These are phyloP conservation scores for Podocnemis expansa DNA, from an alignment of 2,113 vertebrate species.

Conservation along the genomic window DNA sequence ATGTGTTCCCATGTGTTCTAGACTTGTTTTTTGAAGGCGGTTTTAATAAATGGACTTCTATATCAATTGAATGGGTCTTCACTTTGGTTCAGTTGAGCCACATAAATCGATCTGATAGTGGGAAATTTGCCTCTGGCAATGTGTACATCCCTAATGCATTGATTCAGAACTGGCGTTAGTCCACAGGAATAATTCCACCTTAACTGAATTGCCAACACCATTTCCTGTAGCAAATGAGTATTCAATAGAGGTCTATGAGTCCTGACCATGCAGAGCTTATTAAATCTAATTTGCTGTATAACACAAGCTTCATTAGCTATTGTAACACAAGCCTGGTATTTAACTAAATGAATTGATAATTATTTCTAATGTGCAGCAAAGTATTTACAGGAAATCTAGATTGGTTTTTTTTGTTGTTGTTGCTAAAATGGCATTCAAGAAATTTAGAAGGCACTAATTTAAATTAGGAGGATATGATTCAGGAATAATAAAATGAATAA, in stretches of 20 bases:
- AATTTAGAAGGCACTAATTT: slow-evolving; percentile 37
- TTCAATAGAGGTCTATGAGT: background rate
- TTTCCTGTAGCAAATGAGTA: background rate
- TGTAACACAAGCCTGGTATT: slow-evolving; percentile 48
- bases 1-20: no score
- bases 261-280: background rate
- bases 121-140: no score
- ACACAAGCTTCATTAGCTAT: slow-evolving; percentile 47
- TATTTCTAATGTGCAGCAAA: slow-evolving; percentile 60
- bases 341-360: slow-evolving; percentile 65
- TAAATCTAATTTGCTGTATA: slow-evolving; percentile 33
- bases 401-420: slow-evolving; percentile 19
- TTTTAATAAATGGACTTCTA: no score
- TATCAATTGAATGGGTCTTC: no score
- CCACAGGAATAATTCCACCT: background rate
- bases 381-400: slow-evolving; percentile 64
- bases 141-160: no score
- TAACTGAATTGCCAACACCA: background rate
- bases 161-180: background rate
- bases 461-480: slow-evolving; percentile 59
- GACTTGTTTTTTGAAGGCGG: no score
- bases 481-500: slow-evolving; percentile 53
- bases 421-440: slow-evolving; percentile 38
- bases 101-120: no score
- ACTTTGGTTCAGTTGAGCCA: no score